These are phyloP conservation scores for Flexamia atlantica DNA, from an alignment of 2,888 invertebrate genomes.

Conservation along the genomic window DNA sequence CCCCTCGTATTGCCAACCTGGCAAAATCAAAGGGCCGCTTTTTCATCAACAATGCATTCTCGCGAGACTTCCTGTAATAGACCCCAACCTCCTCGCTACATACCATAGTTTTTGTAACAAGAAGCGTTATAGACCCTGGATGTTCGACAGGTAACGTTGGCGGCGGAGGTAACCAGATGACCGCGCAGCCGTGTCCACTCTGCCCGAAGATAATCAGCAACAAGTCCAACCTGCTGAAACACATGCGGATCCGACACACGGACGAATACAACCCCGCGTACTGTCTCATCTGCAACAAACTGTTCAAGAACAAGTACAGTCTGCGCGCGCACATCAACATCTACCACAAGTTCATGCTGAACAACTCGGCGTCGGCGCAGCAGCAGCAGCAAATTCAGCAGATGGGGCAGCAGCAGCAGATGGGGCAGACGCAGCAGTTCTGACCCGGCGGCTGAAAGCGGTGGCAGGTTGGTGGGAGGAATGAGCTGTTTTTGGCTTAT, in stretches of 20 bases:
- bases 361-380: neutral
- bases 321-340: slow-evolving; percentile 72
- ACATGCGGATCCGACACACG: slow-evolving; percentile 73
- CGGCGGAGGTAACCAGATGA: slow-evolving; percentile 19
- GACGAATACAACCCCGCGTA: slow-evolving; percentile 71
- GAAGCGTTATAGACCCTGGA: too few species aligned
- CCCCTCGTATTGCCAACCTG: too few species aligned
- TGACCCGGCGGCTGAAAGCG: neutral
- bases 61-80: too few species aligned
- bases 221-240: slow-evolving; percentile 73
- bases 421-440: slow-evolving; percentile 9
- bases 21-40: too few species aligned
- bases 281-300: slow-evolving; percentile 72
- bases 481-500: too few species aligned
- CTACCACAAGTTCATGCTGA: slow-evolving; percentile 70
- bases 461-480: neutral
- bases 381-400: neutral
- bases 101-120: too few species aligned
- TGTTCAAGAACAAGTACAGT: slow-evolving; percentile 73
- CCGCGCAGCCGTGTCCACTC: slow-evolving; percentile 72
- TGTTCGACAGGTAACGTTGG: neutral
- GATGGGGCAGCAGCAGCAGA: neutral
- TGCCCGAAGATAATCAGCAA: slow-evolving; percentile 73
- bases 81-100: too few species aligned
- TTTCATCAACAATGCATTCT: too few species aligned